These are phyloP conservation scores for Sebastes hopkinsi DNA, from an alignment of 2,797 vertebrate species.

Conservation along the genomic window DNA sequence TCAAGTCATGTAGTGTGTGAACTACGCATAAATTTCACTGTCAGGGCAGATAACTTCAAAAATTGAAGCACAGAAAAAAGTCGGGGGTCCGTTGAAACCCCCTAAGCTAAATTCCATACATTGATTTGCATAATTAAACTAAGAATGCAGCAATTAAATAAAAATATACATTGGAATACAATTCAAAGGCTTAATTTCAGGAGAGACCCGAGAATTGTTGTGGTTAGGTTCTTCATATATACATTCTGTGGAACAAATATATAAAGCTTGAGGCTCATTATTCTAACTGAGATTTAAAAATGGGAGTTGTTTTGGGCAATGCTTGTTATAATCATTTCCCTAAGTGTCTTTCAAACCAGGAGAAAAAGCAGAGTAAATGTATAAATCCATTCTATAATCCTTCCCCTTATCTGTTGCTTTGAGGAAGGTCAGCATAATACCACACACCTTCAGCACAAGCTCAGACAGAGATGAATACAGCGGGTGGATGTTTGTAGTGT, in stretches of 20 bases:
- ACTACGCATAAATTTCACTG: neutral
- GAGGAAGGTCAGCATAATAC: slow-evolving; percentile 21
- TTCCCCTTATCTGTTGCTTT: slow-evolving; percentile 22
- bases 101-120: slow-evolving; percentile 13
- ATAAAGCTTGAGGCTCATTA: neutral
- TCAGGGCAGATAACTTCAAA: neutral
- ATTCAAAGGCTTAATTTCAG: slow-evolving; percentile 49
- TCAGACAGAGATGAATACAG: neutral
- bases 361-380: neutral
- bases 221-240: neutral
- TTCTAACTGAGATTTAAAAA: neutral
- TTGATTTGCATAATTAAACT: slow-evolving; percentile 53
- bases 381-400: slow-evolving; percentile 27
- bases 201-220: neutral
- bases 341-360: neutral
- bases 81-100: neutral
- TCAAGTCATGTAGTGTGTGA: no score
- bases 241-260: neutral
- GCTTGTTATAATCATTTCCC: neutral
- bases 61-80: neutral
- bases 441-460: neutral
- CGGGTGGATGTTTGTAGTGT: neutral
- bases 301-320: neutral
- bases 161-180: slow-evolving; percentile 33
- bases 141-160: slow-evolving; percentile 40